Percentiles rank a stretch among this genome's conserved stretches.
Conservation (phyloP, 2,888 invertebrate species). For the Netelia fuscicornis region DNA sequence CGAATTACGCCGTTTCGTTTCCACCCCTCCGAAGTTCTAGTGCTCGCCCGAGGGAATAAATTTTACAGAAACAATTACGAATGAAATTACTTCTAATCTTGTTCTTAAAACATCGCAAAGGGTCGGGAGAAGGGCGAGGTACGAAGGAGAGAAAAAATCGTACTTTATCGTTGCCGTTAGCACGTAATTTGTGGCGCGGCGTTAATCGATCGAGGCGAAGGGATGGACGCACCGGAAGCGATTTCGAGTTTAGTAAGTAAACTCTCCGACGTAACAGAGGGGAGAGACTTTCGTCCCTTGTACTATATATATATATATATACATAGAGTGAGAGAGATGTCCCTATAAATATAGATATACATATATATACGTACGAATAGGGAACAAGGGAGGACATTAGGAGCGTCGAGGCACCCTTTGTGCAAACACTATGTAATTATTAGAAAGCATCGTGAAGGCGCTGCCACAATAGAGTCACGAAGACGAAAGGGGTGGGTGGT, state of each 20-base stretch:
- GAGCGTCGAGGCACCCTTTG: slow-evolving; percentile 46
- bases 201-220: slow-evolving; percentile 52
- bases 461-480: slow-evolving; percentile 43
- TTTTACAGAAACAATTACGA: no score
- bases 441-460: slow-evolving; percentile 30
- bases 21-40: not conserved
- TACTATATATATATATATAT: not conserved
- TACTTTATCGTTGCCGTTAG: not conserved
- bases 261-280: slow-evolving; percentile 36
- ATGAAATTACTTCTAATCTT: no score
- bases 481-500: not conserved
- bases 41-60: no score
- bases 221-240: slow-evolving; percentile 43
- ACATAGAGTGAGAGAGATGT: not conserved
- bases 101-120: no score
- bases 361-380: not conserved
- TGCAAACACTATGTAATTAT: slow-evolving; percentile 63
- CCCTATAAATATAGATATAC: not conserved
- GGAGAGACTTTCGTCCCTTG: not conserved
- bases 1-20: slow-evolving; percentile 19
- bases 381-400: slow-evolving; percentile 6
- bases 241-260: slow-evolving; percentile 57
- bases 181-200: slow-evolving; percentile 12
- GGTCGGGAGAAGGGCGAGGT: not conserved
- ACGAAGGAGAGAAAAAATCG: not conserved